Evolutionary conservation across 64 coral and sea anemone species (phyloP).

Genomic region (Cladopsammia gracilis): DNA sequence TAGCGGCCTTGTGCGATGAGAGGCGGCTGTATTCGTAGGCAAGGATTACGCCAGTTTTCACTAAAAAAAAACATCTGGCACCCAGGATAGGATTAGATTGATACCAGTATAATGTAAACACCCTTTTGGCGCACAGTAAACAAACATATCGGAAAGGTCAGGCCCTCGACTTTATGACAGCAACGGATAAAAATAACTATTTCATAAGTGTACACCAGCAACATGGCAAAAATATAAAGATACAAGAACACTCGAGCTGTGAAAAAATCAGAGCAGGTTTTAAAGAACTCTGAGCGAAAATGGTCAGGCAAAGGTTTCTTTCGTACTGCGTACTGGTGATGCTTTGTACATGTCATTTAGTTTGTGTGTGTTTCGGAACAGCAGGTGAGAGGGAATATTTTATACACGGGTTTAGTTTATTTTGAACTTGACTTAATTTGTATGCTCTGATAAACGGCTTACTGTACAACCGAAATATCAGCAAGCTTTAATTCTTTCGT

Average conservation of each 20-base stretch:
- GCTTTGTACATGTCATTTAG: slow-evolving; percentile 23
- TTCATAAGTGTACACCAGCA: slow-evolving; percentile 1
- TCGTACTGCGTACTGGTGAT: not conserved
- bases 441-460: too few relatives aligned
- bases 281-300: not conserved
- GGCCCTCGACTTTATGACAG: slow-evolving; percentile 2
- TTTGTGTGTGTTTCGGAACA: not conserved
- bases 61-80: too few relatives aligned
- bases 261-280: too few relatives aligned
- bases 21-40: too few relatives aligned
- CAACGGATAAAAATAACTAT: slow-evolving; percentile 18
- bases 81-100: too few relatives aligned
- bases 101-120: too few relatives aligned
- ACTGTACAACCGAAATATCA: too few relatives aligned
- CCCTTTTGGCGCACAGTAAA: too few relatives aligned
- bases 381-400: slow-evolving; percentile 29
- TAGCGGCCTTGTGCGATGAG: too few relatives aligned
- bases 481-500: too few relatives aligned
- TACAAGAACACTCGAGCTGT: too few relatives aligned
- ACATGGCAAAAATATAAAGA: not conserved
- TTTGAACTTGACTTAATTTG: not conserved
- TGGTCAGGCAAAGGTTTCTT: not conserved
- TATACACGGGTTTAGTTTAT: not conserved
- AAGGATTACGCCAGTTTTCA: too few relatives aligned
- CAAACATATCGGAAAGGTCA: not conserved